These are phyloP conservation scores for Luscinia luscinia DNA, from an alignment of 2,797 vertebrate genomes.

Conservation along the genomic window DNA sequence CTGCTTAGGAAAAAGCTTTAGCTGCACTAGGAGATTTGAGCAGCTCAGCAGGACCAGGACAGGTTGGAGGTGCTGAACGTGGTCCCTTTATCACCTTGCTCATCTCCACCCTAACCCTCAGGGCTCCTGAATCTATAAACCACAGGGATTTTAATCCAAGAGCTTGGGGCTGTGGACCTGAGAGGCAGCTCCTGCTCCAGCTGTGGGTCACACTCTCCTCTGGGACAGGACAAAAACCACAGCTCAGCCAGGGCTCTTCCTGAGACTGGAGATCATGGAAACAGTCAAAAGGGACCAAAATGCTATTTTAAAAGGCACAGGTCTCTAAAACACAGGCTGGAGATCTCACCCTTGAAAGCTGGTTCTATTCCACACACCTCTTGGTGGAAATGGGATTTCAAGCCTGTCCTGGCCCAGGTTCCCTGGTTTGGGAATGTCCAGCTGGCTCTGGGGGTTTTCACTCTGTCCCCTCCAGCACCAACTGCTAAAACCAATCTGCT, in stretches of 20 bases:
- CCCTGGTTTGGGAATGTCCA: neutral
- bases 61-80: fast-evolving
- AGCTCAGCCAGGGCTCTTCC: neutral
- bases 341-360: neutral
- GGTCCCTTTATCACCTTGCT: neutral
- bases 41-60: neutral
- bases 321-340: neutral
- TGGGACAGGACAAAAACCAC: fast-evolving
- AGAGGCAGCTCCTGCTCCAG: neutral
- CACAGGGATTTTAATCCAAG: neutral
- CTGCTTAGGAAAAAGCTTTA: neutral
- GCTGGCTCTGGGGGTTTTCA: neutral
- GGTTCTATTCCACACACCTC: fast-evolving
- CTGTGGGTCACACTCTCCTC: fast-evolving
- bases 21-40: neutral
- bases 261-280: fast-evolving
- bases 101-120: neutral
- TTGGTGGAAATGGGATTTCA: neutral
- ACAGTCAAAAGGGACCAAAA: neutral
- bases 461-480: neutral
- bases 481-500: neutral
- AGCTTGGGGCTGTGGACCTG: neutral
- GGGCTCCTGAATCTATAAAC: neutral
- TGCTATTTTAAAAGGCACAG: fast-evolving
- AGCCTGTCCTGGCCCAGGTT: fast-evolving